A percentile compares a stretch with the other conserved stretches of the same genome.
Conservation (phyloP, 1,140 invertebrate genomes). For the Zaprionus inermis region DNA sequence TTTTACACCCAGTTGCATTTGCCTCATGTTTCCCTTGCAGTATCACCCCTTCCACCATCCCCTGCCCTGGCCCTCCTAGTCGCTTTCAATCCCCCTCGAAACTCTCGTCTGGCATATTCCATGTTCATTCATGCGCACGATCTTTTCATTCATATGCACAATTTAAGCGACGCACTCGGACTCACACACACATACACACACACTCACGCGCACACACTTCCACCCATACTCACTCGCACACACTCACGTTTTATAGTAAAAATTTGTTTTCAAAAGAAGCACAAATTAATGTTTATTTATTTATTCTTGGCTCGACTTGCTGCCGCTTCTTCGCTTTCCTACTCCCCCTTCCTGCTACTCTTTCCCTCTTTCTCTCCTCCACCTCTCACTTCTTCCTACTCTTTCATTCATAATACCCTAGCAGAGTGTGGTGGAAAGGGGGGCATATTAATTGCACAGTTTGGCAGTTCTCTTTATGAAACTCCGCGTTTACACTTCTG, state of each 20-base stretch:
- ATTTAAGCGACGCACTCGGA: slow-evolving; percentile 36
- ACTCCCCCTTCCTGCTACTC: background rate
- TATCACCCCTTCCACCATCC: background rate
- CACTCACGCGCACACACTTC: background rate
- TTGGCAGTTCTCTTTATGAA: background rate
- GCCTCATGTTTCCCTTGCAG: background rate
- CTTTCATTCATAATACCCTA: background rate
- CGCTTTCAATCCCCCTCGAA: slow-evolving; percentile 6
- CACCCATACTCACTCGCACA: slow-evolving; percentile 9
- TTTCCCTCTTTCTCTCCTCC: background rate
- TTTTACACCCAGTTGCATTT: background rate
- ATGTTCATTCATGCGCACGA: slow-evolving; percentile 52
- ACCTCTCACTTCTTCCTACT: background rate
- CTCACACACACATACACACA: slow-evolving; percentile 14
- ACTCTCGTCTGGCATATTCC: slow-evolving; percentile 32
- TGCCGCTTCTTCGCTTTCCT: slow-evolving; percentile 3
- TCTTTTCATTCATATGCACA: slow-evolving; percentile 54
- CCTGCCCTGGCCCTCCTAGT: background rate
- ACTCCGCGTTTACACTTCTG: background rate
- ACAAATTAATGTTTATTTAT: slow-evolving; percentile 53
- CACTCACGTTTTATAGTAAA: slow-evolving; percentile 35
- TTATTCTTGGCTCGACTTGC: slow-evolving; percentile 48
- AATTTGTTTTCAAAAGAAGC: slow-evolving; percentile 41
- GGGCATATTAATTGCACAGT: background rate
- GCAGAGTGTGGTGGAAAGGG: background rate